Evolutionary conservation across 1,140 invertebrate genomes (phyloP).

Genomic region (Dufourea novaeangliae): DNA sequence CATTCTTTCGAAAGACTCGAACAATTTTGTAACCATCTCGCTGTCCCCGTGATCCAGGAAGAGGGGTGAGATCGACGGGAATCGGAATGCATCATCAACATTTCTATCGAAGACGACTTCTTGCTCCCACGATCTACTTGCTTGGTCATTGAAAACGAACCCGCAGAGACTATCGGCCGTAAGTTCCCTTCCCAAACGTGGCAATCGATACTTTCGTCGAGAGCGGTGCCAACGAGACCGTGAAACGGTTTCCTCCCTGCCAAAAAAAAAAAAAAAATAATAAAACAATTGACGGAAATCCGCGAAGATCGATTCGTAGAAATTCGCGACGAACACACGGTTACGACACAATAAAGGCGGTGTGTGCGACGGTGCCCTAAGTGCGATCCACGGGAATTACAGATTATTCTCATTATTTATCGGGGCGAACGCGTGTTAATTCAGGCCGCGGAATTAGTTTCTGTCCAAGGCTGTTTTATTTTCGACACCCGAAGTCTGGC

Average conservation of each 20-base stretch:
- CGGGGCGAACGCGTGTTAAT: conserved; percentile 15
- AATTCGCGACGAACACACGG: not conserved
- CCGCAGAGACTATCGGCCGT: not conserved
- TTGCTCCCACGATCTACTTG: not conserved
- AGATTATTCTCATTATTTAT: conserved; percentile 7
- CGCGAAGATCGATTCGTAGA: not conserved
- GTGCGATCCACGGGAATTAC: no score
- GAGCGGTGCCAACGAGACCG: conserved; percentile 6
- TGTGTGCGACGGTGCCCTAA: not conserved
- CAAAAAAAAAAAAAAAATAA: conserved; percentile 5
- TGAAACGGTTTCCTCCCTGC: not conserved
- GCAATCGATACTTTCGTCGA: conserved; percentile 21
- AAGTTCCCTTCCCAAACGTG: not conserved
- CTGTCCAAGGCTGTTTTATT: conserved; percentile 36
- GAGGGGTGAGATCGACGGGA: not conserved
- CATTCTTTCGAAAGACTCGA: no score
- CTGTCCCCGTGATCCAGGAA: no score
- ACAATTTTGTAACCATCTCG: no score
- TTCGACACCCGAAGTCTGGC: conserved; percentile 5
- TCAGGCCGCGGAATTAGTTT: conserved; percentile 26
- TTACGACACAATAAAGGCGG: conserved; percentile 12
- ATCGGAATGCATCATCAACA: not conserved
- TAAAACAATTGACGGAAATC: not conserved
- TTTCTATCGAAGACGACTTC: not conserved
- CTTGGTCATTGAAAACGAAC: not conserved